phyloP scores from a whole-genome alignment of 2,113 vertebrate genomes.

The Saguinus imperator region DNA sequence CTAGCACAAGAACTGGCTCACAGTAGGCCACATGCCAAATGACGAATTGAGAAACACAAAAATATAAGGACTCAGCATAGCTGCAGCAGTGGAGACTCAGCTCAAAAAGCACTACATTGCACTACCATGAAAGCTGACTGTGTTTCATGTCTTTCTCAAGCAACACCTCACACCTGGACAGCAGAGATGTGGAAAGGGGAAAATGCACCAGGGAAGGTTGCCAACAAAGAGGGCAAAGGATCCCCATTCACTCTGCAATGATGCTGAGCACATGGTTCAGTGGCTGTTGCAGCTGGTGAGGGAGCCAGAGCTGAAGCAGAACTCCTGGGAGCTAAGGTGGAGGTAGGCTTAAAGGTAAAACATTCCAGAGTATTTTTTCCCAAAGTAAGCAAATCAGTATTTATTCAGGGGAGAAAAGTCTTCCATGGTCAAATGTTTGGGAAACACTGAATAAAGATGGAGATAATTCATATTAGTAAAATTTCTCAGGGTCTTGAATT shows the following conservation, averaged over 20 bases:
- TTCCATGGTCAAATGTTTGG: neutral
- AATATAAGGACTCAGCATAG: neutral
- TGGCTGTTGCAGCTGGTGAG: neutral
- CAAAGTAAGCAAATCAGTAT: neutral
- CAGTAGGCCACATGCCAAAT: neutral
- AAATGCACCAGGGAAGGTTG: neutral
- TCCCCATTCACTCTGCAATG: neutral
- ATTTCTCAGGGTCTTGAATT: slow-evolving; percentile 20
- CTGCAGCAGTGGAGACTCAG: neutral
- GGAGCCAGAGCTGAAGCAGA: neutral
- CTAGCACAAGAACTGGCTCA: neutral
- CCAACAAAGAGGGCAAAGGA: no score
- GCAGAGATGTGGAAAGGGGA: neutral
- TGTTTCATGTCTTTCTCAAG: neutral
- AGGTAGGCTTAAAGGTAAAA: neutral
- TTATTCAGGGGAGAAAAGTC: neutral
- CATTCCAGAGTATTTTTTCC: neutral
- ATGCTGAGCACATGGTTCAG: neutral
- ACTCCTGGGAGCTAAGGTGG: neutral
- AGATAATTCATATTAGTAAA: neutral
- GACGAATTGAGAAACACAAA: neutral
- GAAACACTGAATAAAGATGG: neutral
- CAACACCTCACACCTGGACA: neutral
- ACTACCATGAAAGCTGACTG: neutral
- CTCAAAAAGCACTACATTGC: neutral